Conservation (phyloP, 1,140 invertebrate genomes). For the Brachionus koreanus region DNA sequence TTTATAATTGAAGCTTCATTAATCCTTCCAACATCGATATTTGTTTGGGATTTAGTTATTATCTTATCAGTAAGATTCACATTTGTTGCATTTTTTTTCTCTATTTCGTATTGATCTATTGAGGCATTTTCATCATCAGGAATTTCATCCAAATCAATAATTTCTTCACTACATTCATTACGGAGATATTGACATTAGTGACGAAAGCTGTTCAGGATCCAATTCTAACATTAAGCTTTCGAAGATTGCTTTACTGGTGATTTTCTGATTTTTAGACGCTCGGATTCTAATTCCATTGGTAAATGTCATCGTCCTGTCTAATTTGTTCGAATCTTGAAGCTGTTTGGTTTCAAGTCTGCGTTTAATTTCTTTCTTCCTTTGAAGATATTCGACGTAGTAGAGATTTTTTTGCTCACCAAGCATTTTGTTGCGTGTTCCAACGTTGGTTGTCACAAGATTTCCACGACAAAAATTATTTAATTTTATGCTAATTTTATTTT, state of each 20-base stretch:
- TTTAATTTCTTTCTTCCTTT: background rate
- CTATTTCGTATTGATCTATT: background rate
- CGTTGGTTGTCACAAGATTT: background rate
- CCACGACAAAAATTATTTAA: background rate
- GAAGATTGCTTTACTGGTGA: background rate
- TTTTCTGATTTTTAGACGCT: background rate
- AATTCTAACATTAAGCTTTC: background rate
- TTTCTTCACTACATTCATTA: background rate
- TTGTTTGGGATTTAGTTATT: background rate
- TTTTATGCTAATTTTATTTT: too few relatives aligned
- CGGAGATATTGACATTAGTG: background rate
- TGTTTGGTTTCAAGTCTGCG: background rate
- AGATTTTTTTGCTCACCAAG: background rate
- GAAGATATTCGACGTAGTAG: background rate
- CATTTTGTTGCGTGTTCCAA: background rate
- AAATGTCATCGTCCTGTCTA: background rate
- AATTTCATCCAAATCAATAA: background rate
- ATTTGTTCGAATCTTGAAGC: background rate
- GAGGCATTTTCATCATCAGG: background rate
- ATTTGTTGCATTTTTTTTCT: background rate
- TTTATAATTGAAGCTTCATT: background rate
- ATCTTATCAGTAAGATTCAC: background rate
- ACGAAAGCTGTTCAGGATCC: background rate
- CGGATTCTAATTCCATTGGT: background rate
- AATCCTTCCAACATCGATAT: background rate